These are phyloP conservation scores for Meriones unguiculatus DNA, from an alignment of 2,113 vertebrate genomes.

Conservation along the genomic window DNA sequence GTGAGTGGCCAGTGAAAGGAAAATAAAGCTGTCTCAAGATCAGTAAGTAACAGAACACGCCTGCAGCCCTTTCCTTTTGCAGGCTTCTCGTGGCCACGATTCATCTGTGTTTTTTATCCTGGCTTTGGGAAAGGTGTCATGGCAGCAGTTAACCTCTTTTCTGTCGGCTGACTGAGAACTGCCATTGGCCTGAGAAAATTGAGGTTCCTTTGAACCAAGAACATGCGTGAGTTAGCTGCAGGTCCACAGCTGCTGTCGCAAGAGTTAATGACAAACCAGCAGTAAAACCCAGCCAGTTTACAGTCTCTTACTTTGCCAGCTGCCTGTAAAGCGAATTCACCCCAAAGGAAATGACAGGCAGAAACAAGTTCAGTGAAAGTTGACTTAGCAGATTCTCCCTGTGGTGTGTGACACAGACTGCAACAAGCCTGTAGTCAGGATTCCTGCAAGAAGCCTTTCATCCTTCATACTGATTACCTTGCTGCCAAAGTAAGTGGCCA, in stretches of 20 bases:
- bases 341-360: slow-evolving; percentile 55
- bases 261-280: slow-evolving; percentile 61
- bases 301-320: slow-evolving; percentile 29
- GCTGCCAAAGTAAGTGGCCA: slow-evolving; percentile 46
- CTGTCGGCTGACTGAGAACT: slow-evolving; percentile 1
- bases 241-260: neutral
- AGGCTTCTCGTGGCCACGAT: neutral
- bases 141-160: slow-evolving; percentile 39
- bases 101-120: neutral
- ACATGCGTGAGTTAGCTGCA: neutral
- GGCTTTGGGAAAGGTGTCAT: neutral
- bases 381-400: slow-evolving; percentile 59
- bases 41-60: neutral
- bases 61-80: neutral
- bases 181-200: slow-evolving; percentile 28
- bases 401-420: slow-evolving; percentile 53
- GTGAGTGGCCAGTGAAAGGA: neutral
- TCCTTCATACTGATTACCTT: slow-evolving; percentile 42
- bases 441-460: slow-evolving; percentile 28
- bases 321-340: slow-evolving; percentile 56
- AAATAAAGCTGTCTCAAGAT: neutral
- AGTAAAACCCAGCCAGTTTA: slow-evolving; percentile 35
- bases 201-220: slow-evolving; percentile 39
- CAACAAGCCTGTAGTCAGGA: slow-evolving; percentile 46
- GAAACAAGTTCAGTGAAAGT: slow-evolving; percentile 55